A percentile compares a stretch with the other conserved stretches of the same genome.
Evolutionary conservation across 1,140 invertebrate species (phyloP).

Genomic region (Heliconius nattereri): DNA sequence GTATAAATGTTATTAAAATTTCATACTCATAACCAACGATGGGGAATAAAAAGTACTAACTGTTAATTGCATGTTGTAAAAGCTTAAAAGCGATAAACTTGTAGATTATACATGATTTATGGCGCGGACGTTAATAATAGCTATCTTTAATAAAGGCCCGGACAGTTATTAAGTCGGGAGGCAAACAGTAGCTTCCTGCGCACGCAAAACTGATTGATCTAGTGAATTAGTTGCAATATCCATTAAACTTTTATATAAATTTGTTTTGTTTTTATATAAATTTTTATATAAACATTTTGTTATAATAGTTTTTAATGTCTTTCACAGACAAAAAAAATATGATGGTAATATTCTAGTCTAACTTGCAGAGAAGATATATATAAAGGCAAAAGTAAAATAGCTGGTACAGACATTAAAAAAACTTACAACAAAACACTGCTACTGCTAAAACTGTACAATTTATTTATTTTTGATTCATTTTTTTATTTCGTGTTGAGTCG

Average conservation of each 20-base stretch:
- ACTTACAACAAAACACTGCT: too few relatives aligned
- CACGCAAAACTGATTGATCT: slow-evolving; percentile 18
- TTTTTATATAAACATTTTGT: background rate
- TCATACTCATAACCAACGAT: background rate
- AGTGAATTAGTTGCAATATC: slow-evolving; percentile 11
- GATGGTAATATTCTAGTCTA: too few relatives aligned
- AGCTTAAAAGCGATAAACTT: slow-evolving; percentile 19
- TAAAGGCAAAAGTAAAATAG: too few relatives aligned
- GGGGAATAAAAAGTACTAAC: slow-evolving; percentile 1
- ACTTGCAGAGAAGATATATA: background rate
- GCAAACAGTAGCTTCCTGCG: slow-evolving; percentile 15
- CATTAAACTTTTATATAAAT: slow-evolving; percentile 9
- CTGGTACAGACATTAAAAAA: too few relatives aligned
- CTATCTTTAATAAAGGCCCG: slow-evolving; percentile 19
- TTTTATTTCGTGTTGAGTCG: too few relatives aligned
- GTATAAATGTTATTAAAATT: background rate
- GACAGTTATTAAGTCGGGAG: slow-evolving; percentile 19
- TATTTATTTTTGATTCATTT: too few relatives aligned
- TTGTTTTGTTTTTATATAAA: too few relatives aligned
- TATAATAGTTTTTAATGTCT: background rate
- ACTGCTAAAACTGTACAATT: too few relatives aligned
- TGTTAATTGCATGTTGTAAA: slow-evolving; percentile 9
- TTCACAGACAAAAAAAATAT: too few relatives aligned
- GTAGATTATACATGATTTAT: slow-evolving; percentile 20
- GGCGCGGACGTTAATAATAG: slow-evolving; percentile 13